phyloP scores from a whole-genome alignment of 2,888 invertebrate genomes.

The Emmelina monodactyla region DNA sequence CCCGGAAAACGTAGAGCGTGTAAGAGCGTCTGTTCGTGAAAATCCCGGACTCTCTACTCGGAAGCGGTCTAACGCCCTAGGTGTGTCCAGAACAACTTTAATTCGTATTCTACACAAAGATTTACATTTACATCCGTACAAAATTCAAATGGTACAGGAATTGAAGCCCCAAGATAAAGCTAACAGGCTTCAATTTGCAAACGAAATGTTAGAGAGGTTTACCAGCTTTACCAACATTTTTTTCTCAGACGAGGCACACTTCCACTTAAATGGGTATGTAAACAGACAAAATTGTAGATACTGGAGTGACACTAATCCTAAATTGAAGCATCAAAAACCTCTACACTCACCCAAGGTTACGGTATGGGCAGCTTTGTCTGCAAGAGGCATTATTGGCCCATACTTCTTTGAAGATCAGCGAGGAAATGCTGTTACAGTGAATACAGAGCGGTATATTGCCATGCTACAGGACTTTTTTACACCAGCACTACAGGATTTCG shows the following conservation, averaged over 20 bases:
- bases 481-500: slow-evolving; percentile 8
- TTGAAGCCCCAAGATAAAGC: slow-evolving; percentile 8
- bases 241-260: too few species aligned
- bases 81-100: slow-evolving; percentile 7
- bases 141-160: slow-evolving; percentile 8
- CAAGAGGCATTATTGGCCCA: slow-evolving; percentile 14
- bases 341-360: slow-evolving; percentile 13
- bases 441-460: slow-evolving; percentile 10
- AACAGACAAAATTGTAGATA: too few species aligned
- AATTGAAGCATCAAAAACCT: too few species aligned
- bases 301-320: too few species aligned
- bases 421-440: slow-evolving; percentile 12
- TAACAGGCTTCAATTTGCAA: slow-evolving; percentile 9
- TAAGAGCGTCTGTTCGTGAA: slow-evolving; percentile 6
- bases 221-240: too few species aligned
- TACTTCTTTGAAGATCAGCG: slow-evolving; percentile 14
- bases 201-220: too few species aligned
- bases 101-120: slow-evolving; percentile 9
- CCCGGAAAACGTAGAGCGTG: slow-evolving; percentile 7
- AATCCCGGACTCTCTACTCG: slow-evolving; percentile 5
- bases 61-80: slow-evolving; percentile 5
- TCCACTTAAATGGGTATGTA: too few species aligned
- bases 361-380: slow-evolving; percentile 14
- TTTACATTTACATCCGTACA: slow-evolving; percentile 8
- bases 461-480: slow-evolving; percentile 12